These are phyloP conservation scores for Sialis fuliginosa DNA, from an alignment of 2,888 invertebrate species.

Conservation along the genomic window DNA sequence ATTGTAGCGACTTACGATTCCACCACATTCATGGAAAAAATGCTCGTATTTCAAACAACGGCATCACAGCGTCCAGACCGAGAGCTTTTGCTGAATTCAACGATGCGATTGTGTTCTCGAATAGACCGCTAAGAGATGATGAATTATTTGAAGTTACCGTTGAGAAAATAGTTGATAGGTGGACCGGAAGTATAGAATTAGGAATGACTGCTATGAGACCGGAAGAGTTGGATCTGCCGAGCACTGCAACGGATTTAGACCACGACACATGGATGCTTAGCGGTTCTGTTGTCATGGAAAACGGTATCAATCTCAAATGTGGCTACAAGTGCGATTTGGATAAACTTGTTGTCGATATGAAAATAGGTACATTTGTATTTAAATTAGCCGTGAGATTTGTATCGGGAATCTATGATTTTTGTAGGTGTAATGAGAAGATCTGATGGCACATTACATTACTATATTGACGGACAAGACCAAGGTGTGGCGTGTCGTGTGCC, in stretches of 20 bases:
- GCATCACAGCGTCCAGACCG: constrained; percentile 70
- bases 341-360: constrained; percentile 54
- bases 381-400: background rate
- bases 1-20: constrained; percentile 57
- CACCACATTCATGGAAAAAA: constrained; percentile 81
- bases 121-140: constrained; percentile 68
- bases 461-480: constrained; percentile 71
- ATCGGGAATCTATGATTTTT: constrained; percentile 4
- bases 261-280: constrained; percentile 87
- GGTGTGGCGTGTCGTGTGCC: constrained; percentile 69
- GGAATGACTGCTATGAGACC: constrained; percentile 81
- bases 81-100: constrained; percentile 85
- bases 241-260: constrained; percentile 81
- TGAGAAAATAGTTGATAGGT: constrained; percentile 80
- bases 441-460: constrained; percentile 72
- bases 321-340: constrained; percentile 79
- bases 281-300: constrained; percentile 81
- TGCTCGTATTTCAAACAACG: constrained; percentile 67
- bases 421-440: constrained; percentile 68
- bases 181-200: constrained; percentile 85
- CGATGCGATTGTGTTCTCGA: constrained; percentile 84
- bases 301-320: constrained; percentile 68
- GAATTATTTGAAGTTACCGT: constrained; percentile 85
- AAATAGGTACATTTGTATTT: constrained; percentile 36
- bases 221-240: constrained; percentile 72